Percentiles rank a stretch among this genome's conserved stretches.
These are phyloP conservation scores for Pseudocheirus occidentalis DNA, from an alignment of 2,797 vertebrate genomes.

Conservation along the genomic window DNA sequence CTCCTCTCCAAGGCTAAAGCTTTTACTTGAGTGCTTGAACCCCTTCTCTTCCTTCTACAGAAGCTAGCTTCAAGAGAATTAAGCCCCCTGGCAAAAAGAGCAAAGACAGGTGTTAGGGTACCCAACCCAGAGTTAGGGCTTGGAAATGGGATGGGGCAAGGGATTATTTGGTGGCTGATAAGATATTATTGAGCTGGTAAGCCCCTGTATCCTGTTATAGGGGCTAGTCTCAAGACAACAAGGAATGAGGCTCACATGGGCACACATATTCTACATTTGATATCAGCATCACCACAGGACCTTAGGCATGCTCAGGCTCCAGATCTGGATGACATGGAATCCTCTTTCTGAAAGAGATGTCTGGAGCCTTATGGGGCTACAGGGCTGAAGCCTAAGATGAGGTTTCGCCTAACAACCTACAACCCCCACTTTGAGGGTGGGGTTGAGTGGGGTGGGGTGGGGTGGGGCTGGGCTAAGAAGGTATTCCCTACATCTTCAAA, in stretches of 20 bases:
- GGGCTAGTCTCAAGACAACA: background rate
- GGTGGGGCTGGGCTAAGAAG: background rate
- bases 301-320: background rate
- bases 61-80: background rate
- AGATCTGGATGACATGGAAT: background rate
- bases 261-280: too few species aligned
- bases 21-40: background rate
- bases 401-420: background rate
- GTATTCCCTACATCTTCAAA: background rate
- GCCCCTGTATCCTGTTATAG: background rate
- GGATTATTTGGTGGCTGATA: background rate
- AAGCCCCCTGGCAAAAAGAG: fast-evolving
- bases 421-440: background rate
- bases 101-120: background rate
- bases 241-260: background rate
- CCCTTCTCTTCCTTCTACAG: background rate
- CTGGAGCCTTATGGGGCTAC: background rate
- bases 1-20: background rate
- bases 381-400: background rate
- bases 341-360: background rate
- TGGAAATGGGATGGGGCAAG: background rate
- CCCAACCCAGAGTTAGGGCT: background rate
- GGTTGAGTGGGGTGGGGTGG: too few species aligned
- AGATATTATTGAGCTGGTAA: background rate
- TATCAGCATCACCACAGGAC: background rate